phyloP scores from a whole-genome alignment of 2,797 vertebrate genomes.

The Petrocephalus sullivani region DNA sequence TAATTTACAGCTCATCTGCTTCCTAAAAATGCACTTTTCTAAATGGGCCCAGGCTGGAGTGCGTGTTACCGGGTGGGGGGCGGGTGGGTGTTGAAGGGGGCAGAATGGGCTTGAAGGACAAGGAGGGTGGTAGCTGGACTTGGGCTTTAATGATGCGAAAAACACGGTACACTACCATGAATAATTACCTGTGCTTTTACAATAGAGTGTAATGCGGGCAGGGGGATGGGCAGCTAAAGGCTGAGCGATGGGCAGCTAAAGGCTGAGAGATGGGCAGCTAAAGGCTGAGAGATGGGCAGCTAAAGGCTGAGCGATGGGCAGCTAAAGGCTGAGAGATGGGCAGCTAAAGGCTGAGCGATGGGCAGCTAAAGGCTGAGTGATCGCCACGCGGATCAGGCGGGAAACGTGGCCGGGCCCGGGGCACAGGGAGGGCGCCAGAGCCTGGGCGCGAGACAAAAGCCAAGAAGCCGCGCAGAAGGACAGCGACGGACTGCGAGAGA shows the following conservation, averaged over 20 bases:
- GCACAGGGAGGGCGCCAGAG: not conserved
- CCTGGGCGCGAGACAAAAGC: not conserved
- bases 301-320: no score
- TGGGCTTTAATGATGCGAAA: not conserved
- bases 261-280: not conserved
- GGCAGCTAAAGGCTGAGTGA: no score
- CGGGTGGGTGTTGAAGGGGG: not conserved
- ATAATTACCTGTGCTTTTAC: conserved; percentile 32
- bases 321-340: not conserved
- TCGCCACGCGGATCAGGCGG: no score
- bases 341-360: no score
- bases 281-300: not conserved
- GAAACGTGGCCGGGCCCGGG: not conserved
- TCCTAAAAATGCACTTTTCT: conserved; percentile 42
- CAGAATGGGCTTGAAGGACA: not conserved
- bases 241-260: not conserved
- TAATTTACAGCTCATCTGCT: conserved; percentile 47
- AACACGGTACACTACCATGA: not conserved
- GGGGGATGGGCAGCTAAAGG: not conserved
- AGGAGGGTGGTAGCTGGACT: not conserved
- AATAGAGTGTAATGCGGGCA: not conserved
- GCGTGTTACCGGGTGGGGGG: not conserved
- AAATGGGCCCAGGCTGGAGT: conserved; percentile 44
- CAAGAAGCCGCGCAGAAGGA: not conserved
- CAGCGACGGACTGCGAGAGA: not conserved